Evolutionary conservation across 2,113 vertebrate species (phyloP), one percentile per base, ranked within the genome.

Genomic region (Lampris incognitus): DNA sequence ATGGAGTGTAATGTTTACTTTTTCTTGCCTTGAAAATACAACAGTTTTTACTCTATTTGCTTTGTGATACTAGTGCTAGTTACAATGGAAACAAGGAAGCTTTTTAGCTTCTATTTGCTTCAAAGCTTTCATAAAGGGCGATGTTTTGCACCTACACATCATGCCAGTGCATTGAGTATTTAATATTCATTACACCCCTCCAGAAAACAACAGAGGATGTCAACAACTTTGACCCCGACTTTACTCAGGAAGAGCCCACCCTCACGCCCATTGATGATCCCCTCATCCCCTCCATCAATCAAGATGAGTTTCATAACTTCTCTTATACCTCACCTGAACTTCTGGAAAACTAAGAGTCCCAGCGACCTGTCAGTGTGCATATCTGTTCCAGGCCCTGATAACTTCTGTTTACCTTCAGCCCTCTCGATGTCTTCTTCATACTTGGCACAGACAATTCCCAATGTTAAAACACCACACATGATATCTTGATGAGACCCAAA

Each of bases 221-320:
- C 80, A 99, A 98, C 92, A 99, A 99, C 90, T 99, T 99, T 69
- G 98, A 99, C 91, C 97, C 97, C 0, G 98, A 99, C 90, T 99
- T 99, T 76, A 98, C 97, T 64, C 96, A 95, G 78, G 98, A 99
- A 81, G 97, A 99, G 82, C 97, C 98, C 11, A 90, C 95, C 56
- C 95, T 99, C 80, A 99, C 98, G 0, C 98, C 97, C 39, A 96
- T 98, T 1, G 97, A 98, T 74, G 97, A 98, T 68, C 93, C 93
- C 40, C 82, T 97, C 82, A 94, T 99, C 80, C 94, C 96, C 0
- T 93, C 96, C 89, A 94, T 97, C 92, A 98, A 96, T 89, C 97
- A 99, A 88, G 97, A 99, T 10, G 98, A 99, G 91, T 99, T 99
- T 75, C 92, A 92, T 78, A 93, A 96, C 93, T 99, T 99, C 94